Conservation (phyloP, 2,113 vertebrate species). For the Bubo blakistoni region DNA sequence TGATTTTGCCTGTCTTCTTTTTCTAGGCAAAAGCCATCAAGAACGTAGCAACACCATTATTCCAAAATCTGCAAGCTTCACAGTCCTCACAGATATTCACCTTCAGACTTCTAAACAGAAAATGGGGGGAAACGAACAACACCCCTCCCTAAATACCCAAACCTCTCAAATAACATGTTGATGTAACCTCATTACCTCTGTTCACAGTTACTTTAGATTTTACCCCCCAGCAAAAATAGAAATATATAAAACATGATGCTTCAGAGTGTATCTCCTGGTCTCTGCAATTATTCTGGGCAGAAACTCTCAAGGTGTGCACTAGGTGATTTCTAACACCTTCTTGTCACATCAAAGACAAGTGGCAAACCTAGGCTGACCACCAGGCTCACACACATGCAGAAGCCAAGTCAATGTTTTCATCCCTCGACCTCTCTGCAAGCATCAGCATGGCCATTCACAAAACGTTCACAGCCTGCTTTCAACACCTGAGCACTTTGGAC, state of each 20-base stretch:
- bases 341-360: background rate
- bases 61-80: background rate
- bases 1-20: background rate
- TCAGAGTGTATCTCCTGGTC: background rate
- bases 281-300: background rate
- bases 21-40: background rate
- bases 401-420: background rate
- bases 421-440: background rate
- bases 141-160: background rate
- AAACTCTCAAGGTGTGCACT: background rate
- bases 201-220: background rate
- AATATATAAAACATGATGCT: background rate
- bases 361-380: background rate
- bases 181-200: background rate
- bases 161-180: background rate
- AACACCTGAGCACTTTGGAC: background rate
- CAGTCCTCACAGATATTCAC: background rate
- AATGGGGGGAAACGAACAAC: background rate
- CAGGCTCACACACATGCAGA: background rate
- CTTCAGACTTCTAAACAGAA: background rate
- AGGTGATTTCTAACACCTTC: background rate
- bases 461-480: background rate
- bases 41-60: background rate
- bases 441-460: background rate
- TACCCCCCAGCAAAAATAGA: background rate